These are phyloP conservation scores for Montipora foliosa DNA, from an alignment of 64 coral and sea anemone genomes.

Conservation along the genomic window DNA sequence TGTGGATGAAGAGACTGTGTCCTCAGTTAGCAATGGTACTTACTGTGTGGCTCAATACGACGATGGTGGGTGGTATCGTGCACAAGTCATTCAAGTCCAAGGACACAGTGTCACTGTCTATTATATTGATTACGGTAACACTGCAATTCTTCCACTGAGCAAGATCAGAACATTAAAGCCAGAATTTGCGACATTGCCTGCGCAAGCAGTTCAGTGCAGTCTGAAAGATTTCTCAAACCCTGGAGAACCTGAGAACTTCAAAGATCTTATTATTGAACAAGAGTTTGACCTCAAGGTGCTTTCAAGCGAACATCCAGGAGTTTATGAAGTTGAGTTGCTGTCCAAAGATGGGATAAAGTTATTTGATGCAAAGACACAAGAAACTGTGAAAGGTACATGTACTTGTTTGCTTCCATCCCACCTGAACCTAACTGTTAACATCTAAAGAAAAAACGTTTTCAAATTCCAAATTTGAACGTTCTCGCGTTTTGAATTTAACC, in stretches of 20 bases:
- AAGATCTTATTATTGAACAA: slow-evolving; percentile 63
- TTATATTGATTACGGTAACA: slow-evolving; percentile 55
- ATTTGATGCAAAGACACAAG: background rate
- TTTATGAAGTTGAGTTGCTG: slow-evolving; percentile 65
- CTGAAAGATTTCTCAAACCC: background rate
- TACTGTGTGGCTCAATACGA: slow-evolving; percentile 74
- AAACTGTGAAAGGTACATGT: background rate
- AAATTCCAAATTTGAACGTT: no score
- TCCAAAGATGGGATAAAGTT: slow-evolving; percentile 25
- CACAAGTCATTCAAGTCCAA: background rate
- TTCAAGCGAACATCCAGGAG: slow-evolving; percentile 9
- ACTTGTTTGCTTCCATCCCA: background rate
- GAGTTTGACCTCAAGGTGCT: slow-evolving; percentile 34
- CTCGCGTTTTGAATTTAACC: no score
- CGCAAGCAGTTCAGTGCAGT: slow-evolving; percentile 43
- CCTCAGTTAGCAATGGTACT: slow-evolving; percentile 64
- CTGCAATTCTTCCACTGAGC: slow-evolving; percentile 7
- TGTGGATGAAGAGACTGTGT: slow-evolving; percentile 41
- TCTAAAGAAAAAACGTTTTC: no score
- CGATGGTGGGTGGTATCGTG: slow-evolving; percentile 15
- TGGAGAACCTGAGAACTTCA: slow-evolving; percentile 34
- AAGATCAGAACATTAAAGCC: slow-evolving; percentile 19
- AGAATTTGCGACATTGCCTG: slow-evolving; percentile 35
- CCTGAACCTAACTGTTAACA: no score
- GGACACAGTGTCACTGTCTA: slow-evolving; percentile 26